Evolutionary conservation across 2,888 invertebrate species (phyloP).

Genomic region (Platycheirus rosarum): DNA sequence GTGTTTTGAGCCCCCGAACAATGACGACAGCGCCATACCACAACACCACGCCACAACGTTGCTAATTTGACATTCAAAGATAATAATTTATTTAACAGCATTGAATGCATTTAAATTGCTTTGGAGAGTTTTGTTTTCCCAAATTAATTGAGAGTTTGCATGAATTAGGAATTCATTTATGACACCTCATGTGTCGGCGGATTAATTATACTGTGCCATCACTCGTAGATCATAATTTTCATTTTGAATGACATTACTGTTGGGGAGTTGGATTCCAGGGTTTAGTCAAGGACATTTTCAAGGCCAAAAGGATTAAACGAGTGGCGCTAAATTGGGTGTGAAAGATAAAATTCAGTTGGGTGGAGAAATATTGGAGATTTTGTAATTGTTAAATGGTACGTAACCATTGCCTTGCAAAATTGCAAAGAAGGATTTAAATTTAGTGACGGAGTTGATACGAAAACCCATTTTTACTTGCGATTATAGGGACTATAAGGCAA

Average conservation of each 20-base stretch:
- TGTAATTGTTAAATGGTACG: too few species aligned
- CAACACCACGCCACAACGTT: background rate
- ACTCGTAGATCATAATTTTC: background rate
- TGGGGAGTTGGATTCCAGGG: too few species aligned
- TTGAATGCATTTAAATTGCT: constrained; percentile 38
- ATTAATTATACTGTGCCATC: constrained; percentile 16
- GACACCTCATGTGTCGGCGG: constrained; percentile 34
- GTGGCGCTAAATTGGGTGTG: too few species aligned
- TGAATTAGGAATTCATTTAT: constrained; percentile 27
- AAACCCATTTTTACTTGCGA: too few species aligned
- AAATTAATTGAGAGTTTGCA: constrained; percentile 34
- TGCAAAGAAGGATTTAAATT: too few species aligned
- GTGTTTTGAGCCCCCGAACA: constrained; percentile 9
- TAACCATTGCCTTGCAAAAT: too few species aligned
- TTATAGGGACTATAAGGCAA: too few species aligned
- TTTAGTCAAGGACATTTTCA: background rate
- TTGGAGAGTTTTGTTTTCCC: constrained; percentile 26
- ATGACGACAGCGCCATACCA: background rate
- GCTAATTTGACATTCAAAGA: constrained; percentile 44
- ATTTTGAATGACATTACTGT: background rate
- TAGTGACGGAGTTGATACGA: too few species aligned
- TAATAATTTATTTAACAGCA: constrained; percentile 43
- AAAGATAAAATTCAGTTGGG: too few species aligned
- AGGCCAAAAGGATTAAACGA: background rate
- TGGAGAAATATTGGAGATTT: too few species aligned